Evolutionary conservation across 2,113 vertebrate genomes (phyloP).

Genomic region (Hypocryptadius cinnamomeus): DNA sequence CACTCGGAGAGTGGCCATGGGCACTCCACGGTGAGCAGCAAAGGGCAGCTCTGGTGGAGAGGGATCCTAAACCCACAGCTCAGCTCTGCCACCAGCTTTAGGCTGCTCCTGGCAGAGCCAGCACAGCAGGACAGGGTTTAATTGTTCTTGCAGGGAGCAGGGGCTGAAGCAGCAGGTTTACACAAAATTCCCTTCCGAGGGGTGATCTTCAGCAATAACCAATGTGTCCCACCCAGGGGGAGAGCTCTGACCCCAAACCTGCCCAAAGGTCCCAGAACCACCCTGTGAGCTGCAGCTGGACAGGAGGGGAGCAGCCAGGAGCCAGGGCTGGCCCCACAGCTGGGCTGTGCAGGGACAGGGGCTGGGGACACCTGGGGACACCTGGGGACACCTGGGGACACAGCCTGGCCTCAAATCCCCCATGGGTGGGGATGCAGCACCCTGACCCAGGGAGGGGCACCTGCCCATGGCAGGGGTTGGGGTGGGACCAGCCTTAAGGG

Average conservation of each 20-base stretch:
- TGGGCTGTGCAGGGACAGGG: neutral
- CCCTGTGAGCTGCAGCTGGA: neutral
- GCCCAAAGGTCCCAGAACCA: neutral
- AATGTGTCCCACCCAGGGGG: rapidly evolving
- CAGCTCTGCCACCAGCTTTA: neutral
- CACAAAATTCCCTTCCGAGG: neutral
- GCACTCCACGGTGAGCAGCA: neutral
- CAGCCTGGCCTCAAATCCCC: neutral
- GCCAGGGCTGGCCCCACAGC: neutral
- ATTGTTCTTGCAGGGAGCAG: neutral
- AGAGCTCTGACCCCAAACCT: neutral
- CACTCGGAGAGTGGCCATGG: neutral
- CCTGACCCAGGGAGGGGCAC: neutral
- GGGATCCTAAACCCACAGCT: neutral
- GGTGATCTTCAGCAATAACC: neutral
- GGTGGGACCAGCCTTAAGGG: neutral
- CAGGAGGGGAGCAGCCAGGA: neutral
- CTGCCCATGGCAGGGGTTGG: neutral
- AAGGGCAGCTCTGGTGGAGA: neutral
- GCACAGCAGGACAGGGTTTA: neutral
- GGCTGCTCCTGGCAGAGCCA: neutral
- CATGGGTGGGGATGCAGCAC: too few relatives aligned
- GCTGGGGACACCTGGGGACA: neutral
- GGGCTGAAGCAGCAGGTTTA: neutral
- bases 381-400: neutral